phyloP scores from a whole-genome alignment of 1,140 invertebrate genomes.

The Mylabris phalerata region DNA sequence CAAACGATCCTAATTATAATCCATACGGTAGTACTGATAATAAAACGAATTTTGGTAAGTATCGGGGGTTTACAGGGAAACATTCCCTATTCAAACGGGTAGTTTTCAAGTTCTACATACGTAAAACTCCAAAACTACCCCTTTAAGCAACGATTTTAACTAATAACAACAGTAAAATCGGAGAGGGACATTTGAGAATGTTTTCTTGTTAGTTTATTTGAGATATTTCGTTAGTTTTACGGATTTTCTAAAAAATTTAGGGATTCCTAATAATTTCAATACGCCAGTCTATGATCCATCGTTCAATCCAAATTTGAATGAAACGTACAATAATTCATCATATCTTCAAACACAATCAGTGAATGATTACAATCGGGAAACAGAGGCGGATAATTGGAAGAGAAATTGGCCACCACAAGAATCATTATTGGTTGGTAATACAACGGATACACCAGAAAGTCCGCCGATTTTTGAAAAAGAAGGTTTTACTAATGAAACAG shows the following conservation, averaged over 20 bases:
- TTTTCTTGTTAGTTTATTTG: too few species aligned
- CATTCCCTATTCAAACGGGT: too few species aligned
- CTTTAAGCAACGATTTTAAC: too few species aligned
- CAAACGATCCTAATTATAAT: conserved; percentile 18
- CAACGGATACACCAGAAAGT: conserved; percentile 54
- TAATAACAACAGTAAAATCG: too few species aligned
- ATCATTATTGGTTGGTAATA: conserved; percentile 5
- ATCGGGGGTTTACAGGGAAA: too few species aligned
- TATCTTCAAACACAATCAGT: conserved; percentile 13
- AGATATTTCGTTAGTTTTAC: too few species aligned
- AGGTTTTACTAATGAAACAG: conserved; percentile 41
- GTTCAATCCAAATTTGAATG: not conserved
- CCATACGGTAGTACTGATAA: not conserved
- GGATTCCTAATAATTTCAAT: not conserved
- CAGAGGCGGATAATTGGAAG: conserved; percentile 34
- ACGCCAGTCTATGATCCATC: not conserved
- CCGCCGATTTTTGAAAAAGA: conserved; percentile 60
- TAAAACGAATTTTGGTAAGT: conserved; percentile 12
- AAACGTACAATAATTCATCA: not conserved
- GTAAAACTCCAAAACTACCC: too few species aligned
- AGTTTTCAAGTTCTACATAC: too few species aligned
- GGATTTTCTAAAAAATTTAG: too few species aligned
- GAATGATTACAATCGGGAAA: conserved; percentile 36
- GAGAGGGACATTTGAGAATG: too few species aligned
- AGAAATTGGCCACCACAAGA: conserved; percentile 26